Percentiles rank a stretch among this genome's conserved stretches.
Conservation (phyloP, 2,113 vertebrate species). For the Nycticebus coucang region DNA sequence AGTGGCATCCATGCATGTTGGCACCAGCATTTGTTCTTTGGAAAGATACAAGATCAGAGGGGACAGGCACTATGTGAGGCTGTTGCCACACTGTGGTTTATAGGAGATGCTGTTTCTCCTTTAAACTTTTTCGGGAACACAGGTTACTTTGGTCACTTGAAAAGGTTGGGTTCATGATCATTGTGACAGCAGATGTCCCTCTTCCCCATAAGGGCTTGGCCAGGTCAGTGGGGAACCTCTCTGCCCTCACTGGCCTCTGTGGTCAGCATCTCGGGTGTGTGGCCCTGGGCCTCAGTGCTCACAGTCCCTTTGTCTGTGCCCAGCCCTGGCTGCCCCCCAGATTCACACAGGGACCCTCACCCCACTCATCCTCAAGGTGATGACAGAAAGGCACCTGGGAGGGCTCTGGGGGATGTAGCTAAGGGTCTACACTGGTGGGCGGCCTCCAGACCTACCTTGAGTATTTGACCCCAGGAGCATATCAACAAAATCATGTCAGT, state of each 20-base stretch:
- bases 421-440: not conserved
- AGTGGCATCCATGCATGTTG: rapidly evolving
- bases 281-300: not conserved
- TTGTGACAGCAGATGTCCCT: rapidly evolving
- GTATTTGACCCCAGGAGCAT: not conserved
- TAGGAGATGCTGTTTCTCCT: rapidly evolving
- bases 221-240: not conserved
- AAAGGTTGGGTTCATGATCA: too few species aligned
- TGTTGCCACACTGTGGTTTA: rapidly evolving
- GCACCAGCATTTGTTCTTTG: rapidly evolving
- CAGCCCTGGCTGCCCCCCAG: not conserved
- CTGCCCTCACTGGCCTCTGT: rapidly evolving
- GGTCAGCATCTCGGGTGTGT: rapidly evolving
- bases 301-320: too few species aligned
- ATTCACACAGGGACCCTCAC: not conserved
- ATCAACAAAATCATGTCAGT: rapidly evolving
- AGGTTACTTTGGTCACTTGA: not conserved
- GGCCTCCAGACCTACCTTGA: rapidly evolving
- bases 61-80: rapidly evolving
- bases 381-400: rapidly evolving
- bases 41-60: rapidly evolving
- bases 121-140: rapidly evolving
- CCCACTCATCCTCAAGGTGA: rapidly evolving
- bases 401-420: rapidly evolving
- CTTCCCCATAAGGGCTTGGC: rapidly evolving